Evolutionary conservation across 2,113 vertebrate species (phyloP).

Genomic region (Tragelaphus strepsiceros): DNA sequence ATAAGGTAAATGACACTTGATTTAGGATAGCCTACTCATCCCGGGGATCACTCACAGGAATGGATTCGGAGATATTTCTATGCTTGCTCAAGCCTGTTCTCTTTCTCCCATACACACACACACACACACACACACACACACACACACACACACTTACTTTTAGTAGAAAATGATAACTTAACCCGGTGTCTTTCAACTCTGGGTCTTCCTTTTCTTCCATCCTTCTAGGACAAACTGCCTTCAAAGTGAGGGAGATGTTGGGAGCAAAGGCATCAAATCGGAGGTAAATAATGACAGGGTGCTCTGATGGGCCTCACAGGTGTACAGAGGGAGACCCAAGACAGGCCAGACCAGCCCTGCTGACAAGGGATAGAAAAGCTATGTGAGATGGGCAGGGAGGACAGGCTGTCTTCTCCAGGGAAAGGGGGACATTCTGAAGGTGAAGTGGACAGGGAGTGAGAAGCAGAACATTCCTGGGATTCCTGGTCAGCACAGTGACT

Average conservation of each 20-base stretch:
- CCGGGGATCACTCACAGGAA: not conserved
- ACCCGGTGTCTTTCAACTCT: not conserved
- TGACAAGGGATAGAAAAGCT: not conserved
- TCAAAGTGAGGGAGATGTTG: not conserved
- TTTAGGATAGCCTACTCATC: not conserved
- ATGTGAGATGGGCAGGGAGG: not conserved
- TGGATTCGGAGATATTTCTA: not conserved
- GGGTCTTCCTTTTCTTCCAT: not conserved
- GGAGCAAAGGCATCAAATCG: not conserved
- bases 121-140: too few species aligned
- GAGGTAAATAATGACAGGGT: not conserved
- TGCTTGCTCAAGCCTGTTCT: not conserved
- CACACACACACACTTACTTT: too few species aligned
- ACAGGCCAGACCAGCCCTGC: too few species aligned
- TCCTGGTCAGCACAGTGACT: not conserved
- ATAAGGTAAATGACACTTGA: not conserved
- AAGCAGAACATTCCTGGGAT: not conserved
- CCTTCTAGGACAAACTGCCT: not conserved
- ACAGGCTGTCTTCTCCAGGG: too few species aligned
- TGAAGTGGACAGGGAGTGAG: not conserved
- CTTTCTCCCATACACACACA: too few species aligned
- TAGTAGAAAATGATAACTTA: not conserved
- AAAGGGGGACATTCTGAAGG: too few species aligned
- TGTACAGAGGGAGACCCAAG: too few species aligned
- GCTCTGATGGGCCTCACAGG: not conserved